Evolutionary conservation across 2,797 vertebrate species (phyloP).

Genomic region (Acomys russatus): DNA sequence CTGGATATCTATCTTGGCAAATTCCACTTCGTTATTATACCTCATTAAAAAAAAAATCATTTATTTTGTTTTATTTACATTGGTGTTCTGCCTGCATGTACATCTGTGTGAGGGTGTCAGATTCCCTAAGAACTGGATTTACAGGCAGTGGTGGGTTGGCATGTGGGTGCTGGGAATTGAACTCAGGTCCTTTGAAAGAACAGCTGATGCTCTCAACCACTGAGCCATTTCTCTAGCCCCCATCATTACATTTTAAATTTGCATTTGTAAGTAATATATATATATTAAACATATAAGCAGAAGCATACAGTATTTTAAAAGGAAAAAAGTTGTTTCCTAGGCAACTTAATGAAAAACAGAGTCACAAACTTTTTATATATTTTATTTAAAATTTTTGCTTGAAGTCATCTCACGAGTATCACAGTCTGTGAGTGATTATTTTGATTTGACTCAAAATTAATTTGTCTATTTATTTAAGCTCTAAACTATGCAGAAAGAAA

Average conservation of each 20-base stretch:
- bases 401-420: constrained; percentile 48
- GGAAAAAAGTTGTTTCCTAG: constrained; percentile 5
- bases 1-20: neutral
- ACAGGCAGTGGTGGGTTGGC: too few relatives aligned
- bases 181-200: too few relatives aligned
- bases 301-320: constrained; percentile 45
- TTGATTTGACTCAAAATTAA: constrained; percentile 72
- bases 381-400: constrained; percentile 61
- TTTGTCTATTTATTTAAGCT: constrained; percentile 73
- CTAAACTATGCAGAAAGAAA: constrained; percentile 54
- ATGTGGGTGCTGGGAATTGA: too few relatives aligned
- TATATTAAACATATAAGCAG: constrained; percentile 2
- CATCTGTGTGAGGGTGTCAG: too few relatives aligned
- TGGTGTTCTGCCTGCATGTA: too few relatives aligned
- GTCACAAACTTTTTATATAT: neutral
- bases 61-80: too few relatives aligned
- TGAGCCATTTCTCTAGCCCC: too few relatives aligned
- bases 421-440: constrained; percentile 61
- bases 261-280: constrained; percentile 18
- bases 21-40: constrained; percentile 21
- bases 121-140: too few relatives aligned
- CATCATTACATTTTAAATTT: constrained; percentile 23
- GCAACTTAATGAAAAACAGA: constrained; percentile 56
- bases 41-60: neutral
- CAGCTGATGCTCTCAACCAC: too few relatives aligned